These are phyloP conservation scores for Drosophila glabriapex DNA, from an alignment of 2,888 invertebrate species.

Conservation along the genomic window DNA sequence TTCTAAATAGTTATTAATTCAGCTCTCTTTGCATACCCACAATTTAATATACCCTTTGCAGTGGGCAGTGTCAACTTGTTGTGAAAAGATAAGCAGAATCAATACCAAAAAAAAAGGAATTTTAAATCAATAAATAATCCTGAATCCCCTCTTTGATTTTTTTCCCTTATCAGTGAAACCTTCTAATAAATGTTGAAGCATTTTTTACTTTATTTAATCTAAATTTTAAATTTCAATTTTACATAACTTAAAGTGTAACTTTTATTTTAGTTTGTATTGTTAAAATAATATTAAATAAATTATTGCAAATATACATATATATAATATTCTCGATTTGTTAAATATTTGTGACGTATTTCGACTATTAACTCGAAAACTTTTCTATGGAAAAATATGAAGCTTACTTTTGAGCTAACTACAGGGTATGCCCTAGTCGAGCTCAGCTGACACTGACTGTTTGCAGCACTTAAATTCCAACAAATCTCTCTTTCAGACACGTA, in stretches of 20 bases:
- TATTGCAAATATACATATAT: background rate
- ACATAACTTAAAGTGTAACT: background rate
- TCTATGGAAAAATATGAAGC: background rate
- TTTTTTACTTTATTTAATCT: background rate
- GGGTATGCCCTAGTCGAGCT: background rate
- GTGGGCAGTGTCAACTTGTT: background rate
- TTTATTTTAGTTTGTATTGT: background rate
- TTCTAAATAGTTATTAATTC: background rate
- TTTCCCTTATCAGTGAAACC: background rate
- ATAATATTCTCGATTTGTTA: background rate
- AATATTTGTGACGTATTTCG: fast-evolving
- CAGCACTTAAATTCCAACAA: background rate
- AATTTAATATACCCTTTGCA: background rate
- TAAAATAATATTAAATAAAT: background rate
- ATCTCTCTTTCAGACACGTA: background rate
- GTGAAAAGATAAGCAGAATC: background rate
- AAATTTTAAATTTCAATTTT: background rate
- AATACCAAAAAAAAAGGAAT: background rate
- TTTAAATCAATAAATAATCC: background rate
- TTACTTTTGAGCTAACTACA: background rate
- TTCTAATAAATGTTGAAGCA: background rate
- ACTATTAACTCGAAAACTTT: background rate
- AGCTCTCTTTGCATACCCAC: too few species aligned
- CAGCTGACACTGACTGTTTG: background rate
- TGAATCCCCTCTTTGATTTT: background rate